Percentiles rank a stretch among this genome's conserved stretches.
Conservation (phyloP, 2,888 invertebrate species). For the Melangyna quadrimaculata region DNA sequence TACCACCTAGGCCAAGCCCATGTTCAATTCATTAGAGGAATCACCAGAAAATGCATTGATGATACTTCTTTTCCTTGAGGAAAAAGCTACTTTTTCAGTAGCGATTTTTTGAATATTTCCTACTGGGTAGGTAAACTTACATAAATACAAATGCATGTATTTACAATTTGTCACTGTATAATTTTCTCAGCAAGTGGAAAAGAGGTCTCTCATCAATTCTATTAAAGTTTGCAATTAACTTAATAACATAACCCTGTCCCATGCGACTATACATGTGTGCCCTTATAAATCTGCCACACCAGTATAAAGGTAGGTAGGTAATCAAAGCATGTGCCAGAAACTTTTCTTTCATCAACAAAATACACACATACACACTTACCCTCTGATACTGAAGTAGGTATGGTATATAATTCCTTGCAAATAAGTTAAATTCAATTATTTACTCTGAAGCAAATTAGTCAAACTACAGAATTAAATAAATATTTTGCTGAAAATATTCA, state of each 20-base stretch:
- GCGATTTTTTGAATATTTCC: too few relatives aligned
- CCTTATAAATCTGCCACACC: not conserved
- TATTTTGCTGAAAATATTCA: not conserved
- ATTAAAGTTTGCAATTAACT: constrained; percentile 1
- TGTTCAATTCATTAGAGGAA: too few relatives aligned
- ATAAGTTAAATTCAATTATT: not conserved
- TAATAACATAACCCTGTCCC: constrained; percentile 6
- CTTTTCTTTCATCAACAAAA: not conserved
- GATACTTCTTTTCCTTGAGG: too few relatives aligned
- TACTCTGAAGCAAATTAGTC: not conserved
- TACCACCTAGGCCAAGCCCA: too few relatives aligned
- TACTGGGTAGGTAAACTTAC: too few relatives aligned
- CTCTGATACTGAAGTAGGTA: not conserved
- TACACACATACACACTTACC: not conserved
- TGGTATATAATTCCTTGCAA: not conserved
- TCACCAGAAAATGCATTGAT: too few relatives aligned
- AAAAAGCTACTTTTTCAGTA: too few relatives aligned
- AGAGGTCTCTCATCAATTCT: constrained; percentile 9
- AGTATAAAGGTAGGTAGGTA: too few relatives aligned
- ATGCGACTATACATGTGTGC: not conserved
- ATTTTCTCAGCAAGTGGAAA: constrained; percentile 5
- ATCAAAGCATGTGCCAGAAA: not conserved
- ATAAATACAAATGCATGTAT: too few relatives aligned
- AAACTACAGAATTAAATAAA: not conserved
- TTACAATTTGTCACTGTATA: not conserved